Conservation (phyloP, 2,888 invertebrate species). For the Cryptocephalus moraei region DNA sequence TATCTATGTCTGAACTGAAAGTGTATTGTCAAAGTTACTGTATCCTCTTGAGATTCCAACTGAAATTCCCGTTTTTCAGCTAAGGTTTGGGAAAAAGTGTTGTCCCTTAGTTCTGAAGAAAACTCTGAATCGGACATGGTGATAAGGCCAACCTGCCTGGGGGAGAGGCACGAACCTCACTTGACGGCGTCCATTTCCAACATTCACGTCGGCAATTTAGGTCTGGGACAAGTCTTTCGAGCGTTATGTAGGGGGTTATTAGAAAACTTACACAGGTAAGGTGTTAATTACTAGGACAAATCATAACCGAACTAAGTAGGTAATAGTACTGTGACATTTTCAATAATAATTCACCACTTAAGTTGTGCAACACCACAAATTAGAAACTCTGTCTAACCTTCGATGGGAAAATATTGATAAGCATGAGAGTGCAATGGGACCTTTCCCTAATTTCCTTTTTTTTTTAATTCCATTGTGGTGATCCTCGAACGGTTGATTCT, state of each 20-base stretch:
- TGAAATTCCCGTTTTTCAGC: conserved; percentile 35
- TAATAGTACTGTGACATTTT: too few relatives aligned
- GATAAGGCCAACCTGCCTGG: conserved; percentile 62
- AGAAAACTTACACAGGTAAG: conserved; percentile 58
- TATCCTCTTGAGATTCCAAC: neutral
- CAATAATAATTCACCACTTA: too few relatives aligned
- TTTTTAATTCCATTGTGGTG: too few relatives aligned
- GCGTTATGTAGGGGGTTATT: conserved; percentile 68
- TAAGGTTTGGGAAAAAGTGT: conserved; percentile 70
- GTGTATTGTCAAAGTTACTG: neutral
- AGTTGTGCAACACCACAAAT: too few relatives aligned
- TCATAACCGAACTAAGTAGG: too few relatives aligned
- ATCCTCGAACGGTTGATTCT: too few relatives aligned
- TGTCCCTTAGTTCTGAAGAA: conserved; percentile 48
- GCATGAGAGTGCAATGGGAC: too few relatives aligned
- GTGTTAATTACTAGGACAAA: conserved; percentile 1
- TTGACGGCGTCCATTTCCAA: conserved; percentile 57
- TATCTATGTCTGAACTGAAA: too few relatives aligned
- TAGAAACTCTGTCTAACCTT: too few relatives aligned
- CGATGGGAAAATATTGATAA: too few relatives aligned
- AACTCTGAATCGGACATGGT: conserved; percentile 47
- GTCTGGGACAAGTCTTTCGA: conserved; percentile 60
- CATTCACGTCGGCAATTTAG: conserved; percentile 61
- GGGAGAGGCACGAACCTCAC: conserved; percentile 65
- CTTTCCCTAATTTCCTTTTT: too few relatives aligned